A percentile compares a stretch with the other conserved stretches of the same genome.
Conservation (phyloP, 1,140 invertebrate genomes). For the Tribolium castaneum region DNA sequence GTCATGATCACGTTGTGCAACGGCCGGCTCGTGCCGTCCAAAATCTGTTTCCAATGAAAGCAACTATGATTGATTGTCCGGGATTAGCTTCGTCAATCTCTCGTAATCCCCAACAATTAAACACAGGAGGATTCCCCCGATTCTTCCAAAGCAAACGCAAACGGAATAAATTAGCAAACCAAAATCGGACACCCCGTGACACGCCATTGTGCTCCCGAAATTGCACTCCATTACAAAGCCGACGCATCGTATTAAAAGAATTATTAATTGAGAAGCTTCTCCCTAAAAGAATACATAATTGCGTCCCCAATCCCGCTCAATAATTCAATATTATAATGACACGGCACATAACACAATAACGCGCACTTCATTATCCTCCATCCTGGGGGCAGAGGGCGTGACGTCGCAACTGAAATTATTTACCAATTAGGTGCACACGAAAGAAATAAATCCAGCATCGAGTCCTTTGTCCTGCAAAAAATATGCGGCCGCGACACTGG, state of each 20-base stretch:
- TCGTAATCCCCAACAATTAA: background rate
- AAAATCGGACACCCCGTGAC: conserved; percentile 32
- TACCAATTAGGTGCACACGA: conserved; percentile 37
- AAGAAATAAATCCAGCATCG: background rate
- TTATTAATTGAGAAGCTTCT: conserved; percentile 43
- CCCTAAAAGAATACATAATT: conserved; percentile 47
- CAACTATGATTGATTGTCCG: background rate
- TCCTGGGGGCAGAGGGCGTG: conserved; percentile 9
- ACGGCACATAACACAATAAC: conserved; percentile 30
- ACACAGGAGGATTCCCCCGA: background rate
- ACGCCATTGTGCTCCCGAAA: conserved; percentile 6
- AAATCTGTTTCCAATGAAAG: background rate
- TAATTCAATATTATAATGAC: conserved; percentile 56
- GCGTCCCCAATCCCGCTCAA: conserved; percentile 44
- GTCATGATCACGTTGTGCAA: background rate
- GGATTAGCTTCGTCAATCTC: background rate
- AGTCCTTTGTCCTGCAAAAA: conserved; percentile 19
- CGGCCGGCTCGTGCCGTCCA: background rate
- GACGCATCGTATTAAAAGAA: conserved; percentile 39
- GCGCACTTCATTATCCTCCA: conserved; percentile 24
- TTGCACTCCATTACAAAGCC: conserved; percentile 27
- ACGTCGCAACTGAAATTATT: conserved; percentile 47
- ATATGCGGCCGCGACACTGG: conserved; percentile 4
- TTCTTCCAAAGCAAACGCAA: conserved; percentile 11
- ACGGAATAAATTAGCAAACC: conserved; percentile 27